These are phyloP conservation scores for Coluber constrictor DNA, from an alignment of 2,797 vertebrate species.

Conservation along the genomic window DNA sequence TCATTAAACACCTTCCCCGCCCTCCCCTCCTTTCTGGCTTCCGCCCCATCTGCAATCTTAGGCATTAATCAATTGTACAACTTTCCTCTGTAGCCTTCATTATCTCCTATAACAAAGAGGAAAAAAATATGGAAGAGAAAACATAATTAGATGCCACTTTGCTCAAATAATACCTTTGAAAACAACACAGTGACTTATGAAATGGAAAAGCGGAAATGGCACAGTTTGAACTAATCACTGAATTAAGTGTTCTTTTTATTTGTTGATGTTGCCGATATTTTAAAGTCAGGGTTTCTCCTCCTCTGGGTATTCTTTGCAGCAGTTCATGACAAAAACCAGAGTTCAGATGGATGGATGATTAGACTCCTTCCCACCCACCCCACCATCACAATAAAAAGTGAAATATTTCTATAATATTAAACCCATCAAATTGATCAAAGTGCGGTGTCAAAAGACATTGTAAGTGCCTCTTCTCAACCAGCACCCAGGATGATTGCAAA, in stretches of 20 bases:
- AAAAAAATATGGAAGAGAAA: slow-evolving; percentile 53
- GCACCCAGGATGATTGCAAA: slow-evolving; percentile 47
- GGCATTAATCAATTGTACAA: slow-evolving; percentile 47
- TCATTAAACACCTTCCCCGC: slow-evolving; percentile 5
- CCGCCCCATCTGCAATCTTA: slow-evolving; percentile 50
- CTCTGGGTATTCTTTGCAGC: slow-evolving; percentile 30
- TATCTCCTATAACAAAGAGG: slow-evolving; percentile 49
- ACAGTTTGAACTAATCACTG: slow-evolving; percentile 62
- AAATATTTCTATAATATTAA: slow-evolving; percentile 80
- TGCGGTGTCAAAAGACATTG: slow-evolving; percentile 67
- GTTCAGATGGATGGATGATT: slow-evolving; percentile 67
- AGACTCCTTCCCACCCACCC: slow-evolving; percentile 59
- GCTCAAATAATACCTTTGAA: slow-evolving; percentile 64
- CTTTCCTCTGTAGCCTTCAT: slow-evolving; percentile 55
- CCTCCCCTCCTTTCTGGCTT: background rate
- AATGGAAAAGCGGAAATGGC: slow-evolving; percentile 24
- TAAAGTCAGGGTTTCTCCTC: slow-evolving; percentile 33
- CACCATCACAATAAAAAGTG: slow-evolving; percentile 58
- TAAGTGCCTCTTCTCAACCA: slow-evolving; percentile 64
- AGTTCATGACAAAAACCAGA: slow-evolving; percentile 61
- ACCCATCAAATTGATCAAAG: slow-evolving; percentile 75
- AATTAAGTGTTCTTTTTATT: slow-evolving; percentile 49
- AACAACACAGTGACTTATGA: slow-evolving; percentile 57
- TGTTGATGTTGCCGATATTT: background rate
- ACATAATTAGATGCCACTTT: slow-evolving; percentile 67